phyloP scores from a whole-genome alignment of 2,888 invertebrate species.

The Muscina levida region DNA sequence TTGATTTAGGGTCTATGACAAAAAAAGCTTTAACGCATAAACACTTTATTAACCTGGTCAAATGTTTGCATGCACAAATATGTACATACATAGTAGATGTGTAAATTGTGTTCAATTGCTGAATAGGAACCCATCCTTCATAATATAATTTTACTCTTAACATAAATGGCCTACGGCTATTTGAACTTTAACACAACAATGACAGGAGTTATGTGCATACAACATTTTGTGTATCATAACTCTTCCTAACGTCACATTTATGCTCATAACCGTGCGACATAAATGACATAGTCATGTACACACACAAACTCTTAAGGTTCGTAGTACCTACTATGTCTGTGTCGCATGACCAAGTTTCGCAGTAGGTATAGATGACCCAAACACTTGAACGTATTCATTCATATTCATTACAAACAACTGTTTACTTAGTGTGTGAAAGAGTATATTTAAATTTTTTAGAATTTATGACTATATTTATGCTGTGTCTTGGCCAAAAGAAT shows the following conservation, averaged over 20 bases:
- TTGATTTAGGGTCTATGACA: background rate
- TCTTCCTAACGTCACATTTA: constrained; percentile 54
- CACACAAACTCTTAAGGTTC: background rate
- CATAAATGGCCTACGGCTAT: constrained; percentile 37
- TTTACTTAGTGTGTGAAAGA: background rate
- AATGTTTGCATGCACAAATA: background rate
- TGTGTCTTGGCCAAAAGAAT: constrained; percentile 5
- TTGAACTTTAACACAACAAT: constrained; percentile 14
- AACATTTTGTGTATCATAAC: constrained; percentile 26
- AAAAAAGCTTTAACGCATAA: constrained; percentile 27
- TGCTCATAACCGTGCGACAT: constrained; percentile 56
- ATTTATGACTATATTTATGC: constrained; percentile 56
- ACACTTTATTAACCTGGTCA: constrained; percentile 28
- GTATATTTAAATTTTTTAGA: constrained; percentile 30
- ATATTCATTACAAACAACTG: background rate
- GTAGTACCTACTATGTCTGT: background rate
- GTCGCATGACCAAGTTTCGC: background rate
- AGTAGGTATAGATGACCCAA: background rate
- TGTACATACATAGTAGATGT: background rate
- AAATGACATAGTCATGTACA: constrained; percentile 18
- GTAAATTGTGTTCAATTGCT: background rate
- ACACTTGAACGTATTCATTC: background rate
- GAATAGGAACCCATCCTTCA: constrained; percentile 15
- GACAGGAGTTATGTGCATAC: background rate
- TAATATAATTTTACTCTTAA: constrained; percentile 21